phyloP scores from a whole-genome alignment of 2,888 invertebrate species.

The Rhagonycha fulva region DNA sequence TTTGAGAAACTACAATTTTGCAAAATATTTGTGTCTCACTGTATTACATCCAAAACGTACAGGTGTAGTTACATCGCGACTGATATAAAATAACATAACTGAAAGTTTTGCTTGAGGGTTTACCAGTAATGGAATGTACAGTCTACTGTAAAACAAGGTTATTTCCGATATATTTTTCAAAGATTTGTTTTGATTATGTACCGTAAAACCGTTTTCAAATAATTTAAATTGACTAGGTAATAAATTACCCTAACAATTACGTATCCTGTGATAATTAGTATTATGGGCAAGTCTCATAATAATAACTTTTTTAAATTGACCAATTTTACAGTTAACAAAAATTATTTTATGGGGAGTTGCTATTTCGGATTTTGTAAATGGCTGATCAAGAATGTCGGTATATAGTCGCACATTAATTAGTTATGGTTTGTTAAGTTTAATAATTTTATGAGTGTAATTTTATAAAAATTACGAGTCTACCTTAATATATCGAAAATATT shows the following conservation, averaged over 20 bases:
- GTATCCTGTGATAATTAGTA: background rate
- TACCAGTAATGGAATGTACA: slow-evolving; percentile 18
- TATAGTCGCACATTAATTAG: background rate
- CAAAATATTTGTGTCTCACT: background rate
- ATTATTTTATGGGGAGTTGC: background rate
- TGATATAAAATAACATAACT: slow-evolving; percentile 13
- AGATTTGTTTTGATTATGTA: slow-evolving; percentile 2
- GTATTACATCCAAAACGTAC: slow-evolving; percentile 2
- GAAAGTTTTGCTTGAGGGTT: slow-evolving; percentile 22
- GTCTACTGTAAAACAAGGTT: slow-evolving; percentile 20
- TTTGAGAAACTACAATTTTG: background rate
- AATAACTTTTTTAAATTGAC: background rate
- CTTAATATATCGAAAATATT: background rate
- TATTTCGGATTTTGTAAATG: background rate
- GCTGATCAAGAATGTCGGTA: background rate
- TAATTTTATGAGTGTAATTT: background rate
- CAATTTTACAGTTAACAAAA: background rate
- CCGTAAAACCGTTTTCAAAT: slow-evolving; percentile 16
- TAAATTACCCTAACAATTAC: background rate
- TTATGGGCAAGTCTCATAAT: too few species aligned
- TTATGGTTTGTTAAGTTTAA: background rate
- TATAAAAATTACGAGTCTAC: background rate
- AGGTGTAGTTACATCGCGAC: background rate
- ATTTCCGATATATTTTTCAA: slow-evolving; percentile 7
- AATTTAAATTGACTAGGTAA: slow-evolving; percentile 4